Evolutionary conservation across 2,888 invertebrate genomes (phyloP), one percentile per base, ranked within the genome.

Genomic region (Barypeithes pellucidus): DNA sequence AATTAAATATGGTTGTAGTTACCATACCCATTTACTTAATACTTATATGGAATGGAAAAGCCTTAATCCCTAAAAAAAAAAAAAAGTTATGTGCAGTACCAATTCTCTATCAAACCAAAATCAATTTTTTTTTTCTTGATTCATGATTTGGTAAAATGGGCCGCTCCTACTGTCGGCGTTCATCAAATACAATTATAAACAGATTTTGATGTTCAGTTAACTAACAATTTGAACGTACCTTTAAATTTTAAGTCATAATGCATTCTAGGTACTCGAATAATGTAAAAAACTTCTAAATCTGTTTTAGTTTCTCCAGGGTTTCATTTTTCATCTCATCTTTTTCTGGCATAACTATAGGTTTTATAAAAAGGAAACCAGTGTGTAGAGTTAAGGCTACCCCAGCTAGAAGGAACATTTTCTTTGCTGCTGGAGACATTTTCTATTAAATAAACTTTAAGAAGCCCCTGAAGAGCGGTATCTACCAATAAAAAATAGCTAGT

Each of bases 351-450:
- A 79, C 63, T 16, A 71, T 52, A 1, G 81, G 79, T 74, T 79
- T 80, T 41, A 78, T 67, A 33, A 79, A 69, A 69, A 77, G 72
- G 70, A 77, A 74, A 22, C 79, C 77, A 59, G 76, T 73, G 75
- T 81, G 81, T 16, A 75, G 60, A 0, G 72, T 52, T 41, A 72
- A 36, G 8, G 72, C 72, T 3, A 72, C 69, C 14, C 72, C 72
- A 3, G 33, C 75, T 0, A 75, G 50, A 33, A 75, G 47, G 7
- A 66, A 12, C 8, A 75, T 16, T 33, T 72, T 72, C 57, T 66
- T 75, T 16, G 41, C 41, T 29, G 57, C 63, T 11, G 68, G 57
- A 18, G 75, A 63, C 59, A 73, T 67, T 52, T 14, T 67, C 14
- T n/a, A 1, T 9, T 12, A n/a, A 52, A 52, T n/a, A 7, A n/a